Percentiles rank a stretch among this genome's conserved stretches.
Conservation (phyloP, 2,113 vertebrate species). For the Lota lota region DNA sequence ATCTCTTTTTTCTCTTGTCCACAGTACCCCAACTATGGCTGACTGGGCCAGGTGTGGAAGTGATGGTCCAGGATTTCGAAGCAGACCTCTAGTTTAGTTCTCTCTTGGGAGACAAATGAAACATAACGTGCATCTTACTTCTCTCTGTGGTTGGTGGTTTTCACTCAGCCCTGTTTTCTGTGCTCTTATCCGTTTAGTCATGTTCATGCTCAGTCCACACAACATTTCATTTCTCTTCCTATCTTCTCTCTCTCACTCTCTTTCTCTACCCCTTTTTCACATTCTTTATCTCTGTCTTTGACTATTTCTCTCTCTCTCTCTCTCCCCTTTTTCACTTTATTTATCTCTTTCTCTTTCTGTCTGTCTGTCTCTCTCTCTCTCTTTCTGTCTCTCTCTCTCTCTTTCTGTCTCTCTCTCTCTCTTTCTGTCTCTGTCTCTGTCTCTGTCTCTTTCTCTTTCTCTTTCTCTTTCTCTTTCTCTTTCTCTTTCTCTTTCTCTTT, state of each 20-base stretch:
- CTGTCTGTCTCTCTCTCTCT: too few relatives aligned
- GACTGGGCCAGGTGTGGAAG: conserved; percentile 13
- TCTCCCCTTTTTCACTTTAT: too few relatives aligned
- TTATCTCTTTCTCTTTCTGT: too few relatives aligned
- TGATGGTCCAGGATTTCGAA: conserved; percentile 11
- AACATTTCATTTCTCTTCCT: background rate
- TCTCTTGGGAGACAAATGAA: conserved; percentile 36
- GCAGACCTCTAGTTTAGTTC: conserved; percentile 31
- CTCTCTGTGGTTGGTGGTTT: background rate
- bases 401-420: too few relatives aligned
- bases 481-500: too few relatives aligned
- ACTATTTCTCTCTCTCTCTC: background rate
- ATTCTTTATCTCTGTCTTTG: background rate
- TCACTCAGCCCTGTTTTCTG: background rate
- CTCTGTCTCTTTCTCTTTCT: too few relatives aligned
- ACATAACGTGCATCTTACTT: background rate
- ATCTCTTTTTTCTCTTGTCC: conserved; percentile 1
- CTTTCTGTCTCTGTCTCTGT: too few relatives aligned
- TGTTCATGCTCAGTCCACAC: background rate
- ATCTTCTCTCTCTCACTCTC: background rate
- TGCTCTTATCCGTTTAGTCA: background rate
- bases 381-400: too few relatives aligned
- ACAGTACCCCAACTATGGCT: conserved; percentile 11
- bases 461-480: too few relatives aligned
- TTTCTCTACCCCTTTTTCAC: background rate